A percentile compares a stretch with the other conserved stretches of the same genome.
Conservation (phyloP, 2,888 invertebrate genomes). For the Calliscelio sp. region DNA sequence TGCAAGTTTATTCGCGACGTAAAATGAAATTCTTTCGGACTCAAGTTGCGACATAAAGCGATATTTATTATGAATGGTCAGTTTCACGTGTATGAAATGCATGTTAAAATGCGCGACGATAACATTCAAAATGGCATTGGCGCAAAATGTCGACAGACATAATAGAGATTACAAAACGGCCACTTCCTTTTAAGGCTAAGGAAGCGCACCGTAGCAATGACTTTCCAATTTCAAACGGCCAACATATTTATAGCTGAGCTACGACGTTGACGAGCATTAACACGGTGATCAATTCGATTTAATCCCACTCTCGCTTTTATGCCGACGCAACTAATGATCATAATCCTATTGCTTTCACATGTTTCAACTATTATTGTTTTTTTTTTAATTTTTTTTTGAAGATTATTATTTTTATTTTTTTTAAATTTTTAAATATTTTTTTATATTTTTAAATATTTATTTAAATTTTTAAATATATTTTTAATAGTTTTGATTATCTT, state of each 20-base stretch:
- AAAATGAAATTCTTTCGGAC: slow-evolving; percentile 39
- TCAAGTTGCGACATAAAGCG: slow-evolving; percentile 33
- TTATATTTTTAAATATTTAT: too few relatives aligned
- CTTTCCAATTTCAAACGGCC: slow-evolving; percentile 57
- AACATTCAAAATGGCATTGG: slow-evolving; percentile 36
- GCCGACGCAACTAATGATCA: slow-evolving; percentile 53
- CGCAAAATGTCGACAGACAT: slow-evolving; percentile 56
- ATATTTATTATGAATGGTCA: slow-evolving; percentile 50
- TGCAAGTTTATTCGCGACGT: slow-evolving; percentile 40
- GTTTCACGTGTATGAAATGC: slow-evolving; percentile 39
- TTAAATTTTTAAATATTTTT: too few relatives aligned
- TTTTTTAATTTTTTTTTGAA: too few relatives aligned
- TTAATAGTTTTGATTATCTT: too few relatives aligned
- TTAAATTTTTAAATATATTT: too few relatives aligned
- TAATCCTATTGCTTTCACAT: slow-evolving; percentile 64
- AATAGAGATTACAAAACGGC: slow-evolving; percentile 54
- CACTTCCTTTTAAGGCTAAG: slow-evolving; percentile 56
- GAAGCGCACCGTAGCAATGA: slow-evolving; percentile 56
- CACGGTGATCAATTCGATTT: slow-evolving; percentile 58
- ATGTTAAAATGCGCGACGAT: slow-evolving; percentile 43
- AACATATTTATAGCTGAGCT: slow-evolving; percentile 54
- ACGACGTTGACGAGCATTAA: slow-evolving; percentile 59
- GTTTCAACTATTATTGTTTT: too few relatives aligned
- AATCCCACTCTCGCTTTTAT: slow-evolving; percentile 61
- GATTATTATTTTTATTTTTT: too few relatives aligned